phyloP scores from a whole-genome alignment of 2,888 invertebrate species.

The Papilio demoleus region DNA sequence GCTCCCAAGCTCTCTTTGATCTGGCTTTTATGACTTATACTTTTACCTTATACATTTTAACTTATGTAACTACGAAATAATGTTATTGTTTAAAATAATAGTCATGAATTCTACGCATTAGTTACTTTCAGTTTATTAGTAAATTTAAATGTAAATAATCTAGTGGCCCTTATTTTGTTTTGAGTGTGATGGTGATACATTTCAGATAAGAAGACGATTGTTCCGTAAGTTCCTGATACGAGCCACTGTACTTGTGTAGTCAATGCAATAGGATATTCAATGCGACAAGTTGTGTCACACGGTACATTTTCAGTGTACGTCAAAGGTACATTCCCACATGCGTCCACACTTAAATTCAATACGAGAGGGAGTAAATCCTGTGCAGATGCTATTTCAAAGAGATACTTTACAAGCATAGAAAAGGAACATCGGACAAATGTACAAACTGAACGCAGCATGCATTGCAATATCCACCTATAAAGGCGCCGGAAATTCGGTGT shows the following conservation, averaged over 20 bases:
- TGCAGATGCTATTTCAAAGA: neutral
- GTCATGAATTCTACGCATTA: too few species aligned
- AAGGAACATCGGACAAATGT: neutral
- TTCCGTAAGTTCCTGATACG: too few species aligned
- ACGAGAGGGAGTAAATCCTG: neutral
- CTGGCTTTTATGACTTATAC: conserved; percentile 7
- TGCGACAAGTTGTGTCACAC: neutral
- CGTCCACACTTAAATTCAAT: neutral
- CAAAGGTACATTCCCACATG: neutral
- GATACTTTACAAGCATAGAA: neutral
- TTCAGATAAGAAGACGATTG: too few species aligned
- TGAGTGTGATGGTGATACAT: too few species aligned
- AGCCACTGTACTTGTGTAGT: neutral
- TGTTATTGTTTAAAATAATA: too few species aligned
- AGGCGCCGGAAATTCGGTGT: too few species aligned
- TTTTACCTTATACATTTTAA: neutral
- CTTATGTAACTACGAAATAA: too few species aligned
- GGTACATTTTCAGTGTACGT: neutral
- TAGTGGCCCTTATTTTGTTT: too few species aligned
- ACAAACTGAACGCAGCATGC: neutral
- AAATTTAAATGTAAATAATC: too few species aligned
- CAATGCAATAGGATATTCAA: neutral
- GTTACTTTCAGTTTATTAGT: too few species aligned
- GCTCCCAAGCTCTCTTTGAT: conserved; percentile 27
- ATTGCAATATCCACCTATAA: neutral